phyloP scores from a whole-genome alignment of 2,888 invertebrate genomes.

The Cosmia trapezina region DNA sequence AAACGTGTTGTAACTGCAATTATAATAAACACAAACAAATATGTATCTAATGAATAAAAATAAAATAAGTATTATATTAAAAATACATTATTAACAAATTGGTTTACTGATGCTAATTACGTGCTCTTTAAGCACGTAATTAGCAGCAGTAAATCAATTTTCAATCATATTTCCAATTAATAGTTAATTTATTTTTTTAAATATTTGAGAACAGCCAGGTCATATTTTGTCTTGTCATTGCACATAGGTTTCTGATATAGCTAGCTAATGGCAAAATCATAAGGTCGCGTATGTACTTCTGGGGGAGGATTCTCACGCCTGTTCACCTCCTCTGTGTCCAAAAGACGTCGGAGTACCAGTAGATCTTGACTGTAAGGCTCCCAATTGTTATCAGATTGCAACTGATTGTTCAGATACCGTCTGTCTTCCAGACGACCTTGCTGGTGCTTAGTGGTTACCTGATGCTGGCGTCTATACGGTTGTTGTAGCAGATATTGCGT shows the following conservation, averaged over 20 bases:
- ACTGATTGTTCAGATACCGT: neutral
- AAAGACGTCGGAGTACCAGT: neutral
- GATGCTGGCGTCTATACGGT: neutral
- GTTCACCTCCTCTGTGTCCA: neutral
- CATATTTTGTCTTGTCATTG: neutral
- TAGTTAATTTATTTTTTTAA: neutral
- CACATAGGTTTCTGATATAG: neutral
- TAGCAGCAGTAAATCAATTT: neutral
- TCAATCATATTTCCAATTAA: too few relatives aligned
- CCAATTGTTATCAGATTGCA: too few relatives aligned
- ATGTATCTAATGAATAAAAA: neutral
- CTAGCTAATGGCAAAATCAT: neutral
- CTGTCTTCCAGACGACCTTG: neutral
- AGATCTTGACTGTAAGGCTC: neutral
- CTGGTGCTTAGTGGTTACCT: neutral
- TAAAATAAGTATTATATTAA: neutral
- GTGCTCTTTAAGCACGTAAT: constrained; percentile 1
- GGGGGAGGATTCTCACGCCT: neutral
- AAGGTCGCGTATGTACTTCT: too few relatives aligned
- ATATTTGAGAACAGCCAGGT: neutral
- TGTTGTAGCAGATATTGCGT: neutral
- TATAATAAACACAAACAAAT: neutral
- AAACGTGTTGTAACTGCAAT: neutral
- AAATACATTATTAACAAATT: too few relatives aligned
- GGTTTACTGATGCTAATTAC: too few relatives aligned